These are phyloP conservation scores for Drosophila imparisetae DNA, from an alignment of 2,888 invertebrate genomes.

Conservation along the genomic window DNA sequence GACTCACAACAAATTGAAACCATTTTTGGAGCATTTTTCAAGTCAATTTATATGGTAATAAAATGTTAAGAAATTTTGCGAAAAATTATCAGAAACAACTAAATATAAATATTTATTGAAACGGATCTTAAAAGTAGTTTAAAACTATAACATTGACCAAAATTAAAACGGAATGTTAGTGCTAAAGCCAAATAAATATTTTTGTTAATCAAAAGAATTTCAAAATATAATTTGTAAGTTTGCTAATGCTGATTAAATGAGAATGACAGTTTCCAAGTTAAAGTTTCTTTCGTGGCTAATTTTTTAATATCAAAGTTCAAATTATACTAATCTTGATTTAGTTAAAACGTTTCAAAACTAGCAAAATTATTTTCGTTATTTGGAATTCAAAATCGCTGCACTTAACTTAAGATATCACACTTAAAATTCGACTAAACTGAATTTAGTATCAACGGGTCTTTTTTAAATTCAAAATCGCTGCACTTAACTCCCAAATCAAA, in stretches of 20 bases:
- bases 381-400: background rate
- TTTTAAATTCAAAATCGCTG: background rate
- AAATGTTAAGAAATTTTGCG: background rate
- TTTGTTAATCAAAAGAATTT: background rate
- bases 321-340: background rate
- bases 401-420: background rate
- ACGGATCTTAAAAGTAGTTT: background rate
- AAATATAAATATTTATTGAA: background rate
- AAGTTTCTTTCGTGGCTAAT: background rate
- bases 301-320: background rate
- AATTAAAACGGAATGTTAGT: background rate
- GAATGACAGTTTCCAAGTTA: background rate
- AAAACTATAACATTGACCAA: background rate
- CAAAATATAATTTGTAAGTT: background rate
- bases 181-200: background rate
- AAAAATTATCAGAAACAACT: background rate
- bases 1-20: background rate
- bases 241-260: background rate
- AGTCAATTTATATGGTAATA: constrained; percentile 15
- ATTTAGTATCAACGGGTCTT: background rate
- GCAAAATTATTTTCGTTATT: background rate
- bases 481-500: background rate
- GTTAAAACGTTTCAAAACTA: background rate
- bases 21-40: constrained; percentile 3
- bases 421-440: background rate